These are phyloP conservation scores for Mylabris sibirica DNA, from an alignment of 2,888 invertebrate species.

Conservation along the genomic window DNA sequence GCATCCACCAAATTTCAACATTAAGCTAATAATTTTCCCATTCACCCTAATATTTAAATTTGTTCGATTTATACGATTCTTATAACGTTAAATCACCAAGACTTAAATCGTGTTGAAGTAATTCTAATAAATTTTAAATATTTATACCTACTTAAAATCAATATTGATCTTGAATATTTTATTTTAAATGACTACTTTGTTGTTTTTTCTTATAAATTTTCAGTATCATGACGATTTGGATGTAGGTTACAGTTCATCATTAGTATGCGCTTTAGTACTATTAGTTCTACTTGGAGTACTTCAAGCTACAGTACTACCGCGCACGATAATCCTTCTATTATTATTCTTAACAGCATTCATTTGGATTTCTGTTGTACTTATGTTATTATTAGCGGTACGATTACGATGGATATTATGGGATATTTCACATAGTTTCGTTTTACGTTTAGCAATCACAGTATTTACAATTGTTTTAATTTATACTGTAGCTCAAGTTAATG, in stretches of 20 bases:
- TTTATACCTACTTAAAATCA: neutral
- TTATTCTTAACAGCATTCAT: conserved; percentile 89
- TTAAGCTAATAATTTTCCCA: no score
- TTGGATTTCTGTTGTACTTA: conserved; percentile 88
- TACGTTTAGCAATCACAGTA: conserved; percentile 85
- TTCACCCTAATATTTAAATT: neutral
- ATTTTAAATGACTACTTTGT: neutral
- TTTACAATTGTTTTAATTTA: conserved; percentile 88
- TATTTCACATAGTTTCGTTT: conserved; percentile 81
- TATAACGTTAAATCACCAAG: neutral
- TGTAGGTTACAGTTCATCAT: conserved; percentile 83
- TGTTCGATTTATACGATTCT: neutral
- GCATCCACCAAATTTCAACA: neutral
- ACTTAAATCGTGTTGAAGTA: neutral
- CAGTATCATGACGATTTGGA: conserved; percentile 88
- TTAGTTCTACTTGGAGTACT: conserved; percentile 79
- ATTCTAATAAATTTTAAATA: neutral
- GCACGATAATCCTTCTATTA: conserved; percentile 82
- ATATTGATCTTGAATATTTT: neutral
- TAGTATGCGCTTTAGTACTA: conserved; percentile 79
- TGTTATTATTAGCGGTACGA: conserved; percentile 82
- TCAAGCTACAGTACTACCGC: conserved; percentile 81
- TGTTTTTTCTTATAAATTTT: conserved; percentile 44
- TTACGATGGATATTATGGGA: conserved; percentile 87
- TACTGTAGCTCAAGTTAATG: conserved; percentile 90